These are phyloP conservation scores for Eclectus roratus DNA, from an alignment of 2,113 vertebrate species.

Conservation along the genomic window DNA sequence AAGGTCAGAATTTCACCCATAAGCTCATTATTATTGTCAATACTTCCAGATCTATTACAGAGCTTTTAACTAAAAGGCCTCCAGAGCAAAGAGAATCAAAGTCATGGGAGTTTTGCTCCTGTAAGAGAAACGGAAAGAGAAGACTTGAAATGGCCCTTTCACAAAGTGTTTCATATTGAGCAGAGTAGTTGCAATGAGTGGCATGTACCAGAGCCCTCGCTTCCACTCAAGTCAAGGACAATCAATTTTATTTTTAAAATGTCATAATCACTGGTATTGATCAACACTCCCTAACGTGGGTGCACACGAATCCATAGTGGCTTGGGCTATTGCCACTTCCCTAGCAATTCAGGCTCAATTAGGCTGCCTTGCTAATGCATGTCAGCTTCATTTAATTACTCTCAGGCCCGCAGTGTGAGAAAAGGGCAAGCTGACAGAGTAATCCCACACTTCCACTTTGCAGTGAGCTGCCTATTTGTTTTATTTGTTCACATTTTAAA, in stretches of 20 bases:
- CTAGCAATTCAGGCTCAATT: not conserved
- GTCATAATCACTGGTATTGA: slow-evolving; percentile 28
- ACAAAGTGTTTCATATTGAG: slow-evolving; percentile 19
- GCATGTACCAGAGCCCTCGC: not conserved
- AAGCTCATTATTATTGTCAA: slow-evolving; percentile 58
- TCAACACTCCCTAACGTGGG: not conserved
- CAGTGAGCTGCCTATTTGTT: not conserved
- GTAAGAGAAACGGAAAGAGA: not conserved
- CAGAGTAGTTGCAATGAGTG: not conserved
- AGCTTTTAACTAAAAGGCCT: slow-evolving; percentile 65
- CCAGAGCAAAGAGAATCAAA: slow-evolving; percentile 38
- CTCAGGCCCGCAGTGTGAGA: not conserved
- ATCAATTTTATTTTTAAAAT: slow-evolving; percentile 28
- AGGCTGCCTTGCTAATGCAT: slow-evolving; percentile 17
- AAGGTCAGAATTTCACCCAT: slow-evolving; percentile 53
- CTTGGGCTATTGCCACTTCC: not conserved
- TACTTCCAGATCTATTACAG: slow-evolving; percentile 62
- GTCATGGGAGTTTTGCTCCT: not conserved
- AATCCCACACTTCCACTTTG: not conserved
- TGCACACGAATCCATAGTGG: not conserved
- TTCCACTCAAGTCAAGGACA: slow-evolving; percentile 43
- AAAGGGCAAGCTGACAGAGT: not conserved
- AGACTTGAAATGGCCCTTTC: slow-evolving; percentile 5
- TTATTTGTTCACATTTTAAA: not conserved
- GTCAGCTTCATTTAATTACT: slow-evolving; percentile 2